Evolutionary conservation across 2,888 invertebrate genomes (phyloP), one percentile per base, ranked within the genome.

Genomic region (Sarcophaga variegata): DNA sequence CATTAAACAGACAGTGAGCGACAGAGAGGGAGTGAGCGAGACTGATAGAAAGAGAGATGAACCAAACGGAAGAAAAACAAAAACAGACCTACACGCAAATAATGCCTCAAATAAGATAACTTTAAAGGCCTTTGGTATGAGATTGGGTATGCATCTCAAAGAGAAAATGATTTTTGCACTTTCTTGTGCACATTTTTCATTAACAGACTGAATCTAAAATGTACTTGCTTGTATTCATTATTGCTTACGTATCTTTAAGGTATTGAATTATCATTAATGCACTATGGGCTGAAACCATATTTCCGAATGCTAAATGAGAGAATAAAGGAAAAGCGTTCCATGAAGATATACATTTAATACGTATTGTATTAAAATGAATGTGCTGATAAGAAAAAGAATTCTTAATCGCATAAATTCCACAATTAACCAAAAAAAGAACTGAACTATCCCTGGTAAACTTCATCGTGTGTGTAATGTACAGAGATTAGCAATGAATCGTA

Each of bases 181-280:
- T 69, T 74, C 70, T 22, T 81, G 25, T 27, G 62, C 37, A n/a
- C 37, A 64, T 71, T 71, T 83, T 85, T 85, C 77, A 75, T 78
- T 81, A 81, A 69, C 27, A 74, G 22, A 37, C 47, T 82, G 60
- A 64, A 75, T 70, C 63, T 81, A n/a, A 62, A 77, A 81, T 79
- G 75, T 82, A 66, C 66, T 71, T 76, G 79, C 66, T 64, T 60
- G 79, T 70, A 10, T n/a, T 78, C 79, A 54, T 12, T 76, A 84
- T 22, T 71, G 80, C 47, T 59, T 64, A 63, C 14, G 14, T 60
- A 12, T 37, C 37, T 37, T 37, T 45, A 20, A 17, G 8, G 75
- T 62, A 66, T 72, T 69, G 62, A 25, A 45, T 63, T 69, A 12
- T 45, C 14, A 1, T 22, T 6, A 25, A 6, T n/a, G 64, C 69